phyloP scores from a whole-genome alignment of 2,797 vertebrate genomes.

The Phylloscopus collybita region DNA sequence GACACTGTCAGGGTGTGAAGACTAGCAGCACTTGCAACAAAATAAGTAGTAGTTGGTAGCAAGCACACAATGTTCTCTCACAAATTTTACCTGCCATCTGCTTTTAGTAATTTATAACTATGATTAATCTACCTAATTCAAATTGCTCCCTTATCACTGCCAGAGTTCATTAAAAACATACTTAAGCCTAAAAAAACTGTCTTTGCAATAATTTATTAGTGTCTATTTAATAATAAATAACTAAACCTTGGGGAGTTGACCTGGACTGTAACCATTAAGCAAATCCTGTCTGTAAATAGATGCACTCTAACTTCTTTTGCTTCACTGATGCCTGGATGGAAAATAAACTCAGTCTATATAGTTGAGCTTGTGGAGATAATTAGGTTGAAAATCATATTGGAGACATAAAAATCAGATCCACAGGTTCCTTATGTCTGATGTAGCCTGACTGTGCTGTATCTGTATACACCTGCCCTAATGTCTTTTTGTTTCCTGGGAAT shows the following conservation, averaged over 20 bases:
- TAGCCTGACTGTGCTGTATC: neutral
- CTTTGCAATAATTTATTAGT: neutral
- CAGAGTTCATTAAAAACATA: neutral
- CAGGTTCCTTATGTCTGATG: neutral
- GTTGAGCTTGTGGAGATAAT: neutral
- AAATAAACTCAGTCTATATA: neutral
- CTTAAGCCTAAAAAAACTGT: neutral
- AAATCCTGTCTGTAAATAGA: neutral
- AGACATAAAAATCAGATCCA: neutral
- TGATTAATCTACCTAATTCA: neutral
- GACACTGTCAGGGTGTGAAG: neutral
- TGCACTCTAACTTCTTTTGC: neutral
- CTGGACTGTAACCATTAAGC: neutral
- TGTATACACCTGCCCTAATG: neutral
- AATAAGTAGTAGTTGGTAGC: neutral
- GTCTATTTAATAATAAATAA: neutral
- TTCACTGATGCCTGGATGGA: neutral
- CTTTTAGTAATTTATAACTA: neutral
- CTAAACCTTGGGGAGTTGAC: neutral
- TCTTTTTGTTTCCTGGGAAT: neutral
- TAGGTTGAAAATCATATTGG: neutral
- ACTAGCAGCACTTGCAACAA: neutral
- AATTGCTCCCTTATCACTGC: neutral
- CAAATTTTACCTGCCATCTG: neutral
- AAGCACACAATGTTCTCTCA: neutral